Evolutionary conservation across 2,113 vertebrate species (phyloP).

Genomic region (Cyphomyrus plagiostoma): DNA sequence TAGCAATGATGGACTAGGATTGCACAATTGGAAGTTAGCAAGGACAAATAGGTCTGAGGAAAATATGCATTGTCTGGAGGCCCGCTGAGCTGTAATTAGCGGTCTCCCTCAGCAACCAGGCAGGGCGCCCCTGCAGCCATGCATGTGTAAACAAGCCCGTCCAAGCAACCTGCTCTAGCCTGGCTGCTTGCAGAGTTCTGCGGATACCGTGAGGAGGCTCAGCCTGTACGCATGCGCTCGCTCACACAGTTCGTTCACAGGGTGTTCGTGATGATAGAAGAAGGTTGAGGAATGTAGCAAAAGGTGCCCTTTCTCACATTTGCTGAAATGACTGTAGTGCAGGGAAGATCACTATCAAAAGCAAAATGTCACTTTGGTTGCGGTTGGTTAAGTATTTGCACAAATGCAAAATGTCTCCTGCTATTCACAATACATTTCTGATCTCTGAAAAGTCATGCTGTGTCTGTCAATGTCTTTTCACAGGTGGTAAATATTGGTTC

Average conservation of each 20-base stretch:
- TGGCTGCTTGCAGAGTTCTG: not conserved
- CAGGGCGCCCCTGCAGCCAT: too few species aligned
- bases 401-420: not conserved
- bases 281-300: not conserved
- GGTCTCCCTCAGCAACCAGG: not conserved
- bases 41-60: not conserved
- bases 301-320: not conserved
- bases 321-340: not conserved
- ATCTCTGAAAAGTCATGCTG: not conserved
- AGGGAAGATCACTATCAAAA: not conserved
- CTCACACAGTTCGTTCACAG: not conserved
- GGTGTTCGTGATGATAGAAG: not conserved
- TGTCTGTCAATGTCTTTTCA: not conserved
- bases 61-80: not conserved
- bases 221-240: not conserved
- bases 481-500: slow-evolving; percentile 96
- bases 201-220: not conserved
- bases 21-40: not conserved
- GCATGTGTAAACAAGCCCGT: not conserved
- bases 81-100: not conserved
- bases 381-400: not conserved
- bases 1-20: not conserved
- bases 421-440: not conserved
- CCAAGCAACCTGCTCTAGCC: not conserved
- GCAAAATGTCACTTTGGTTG: not conserved